Percentiles rank a stretch among this genome's conserved stretches.
These are phyloP conservation scores for Pholis gunnellus DNA, from an alignment of 2,113 vertebrate species.

Conservation along the genomic window DNA sequence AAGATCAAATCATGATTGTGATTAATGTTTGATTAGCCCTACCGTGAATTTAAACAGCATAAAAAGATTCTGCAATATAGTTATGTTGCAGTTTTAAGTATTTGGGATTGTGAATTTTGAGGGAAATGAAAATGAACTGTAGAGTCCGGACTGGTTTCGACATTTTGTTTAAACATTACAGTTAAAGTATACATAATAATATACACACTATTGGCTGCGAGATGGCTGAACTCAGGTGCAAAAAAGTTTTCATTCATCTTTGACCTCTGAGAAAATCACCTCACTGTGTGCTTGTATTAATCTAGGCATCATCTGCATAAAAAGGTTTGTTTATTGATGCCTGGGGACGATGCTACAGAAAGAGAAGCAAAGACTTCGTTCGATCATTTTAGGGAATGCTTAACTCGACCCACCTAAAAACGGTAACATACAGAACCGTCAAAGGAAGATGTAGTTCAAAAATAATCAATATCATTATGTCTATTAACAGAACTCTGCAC, in stretches of 20 bases:
- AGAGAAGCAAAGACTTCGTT: too few species aligned
- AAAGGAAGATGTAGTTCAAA: background rate
- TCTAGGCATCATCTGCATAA: background rate
- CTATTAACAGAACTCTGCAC: background rate
- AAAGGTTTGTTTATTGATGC: background rate
- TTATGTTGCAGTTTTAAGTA: background rate
- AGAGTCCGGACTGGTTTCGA: background rate
- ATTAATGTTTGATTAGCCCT: background rate
- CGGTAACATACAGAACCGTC: background rate
- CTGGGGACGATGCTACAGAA: background rate
- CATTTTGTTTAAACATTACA: background rate
- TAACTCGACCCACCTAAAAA: background rate
- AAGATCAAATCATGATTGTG: too few species aligned
- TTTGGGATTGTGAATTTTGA: background rate
- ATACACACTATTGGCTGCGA: background rate
- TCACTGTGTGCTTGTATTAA: background rate
- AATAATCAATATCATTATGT: background rate
- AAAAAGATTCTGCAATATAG: background rate
- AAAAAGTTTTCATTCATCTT: background rate
- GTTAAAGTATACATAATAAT: background rate
- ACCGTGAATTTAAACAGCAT: slow-evolving; percentile 6
- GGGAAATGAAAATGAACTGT: background rate
- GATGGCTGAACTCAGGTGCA: background rate
- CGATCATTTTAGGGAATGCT: background rate
- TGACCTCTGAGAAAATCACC: background rate